phyloP scores from a whole-genome alignment of 2,797 vertebrate genomes.

The Hephaestus fuliginosus region DNA sequence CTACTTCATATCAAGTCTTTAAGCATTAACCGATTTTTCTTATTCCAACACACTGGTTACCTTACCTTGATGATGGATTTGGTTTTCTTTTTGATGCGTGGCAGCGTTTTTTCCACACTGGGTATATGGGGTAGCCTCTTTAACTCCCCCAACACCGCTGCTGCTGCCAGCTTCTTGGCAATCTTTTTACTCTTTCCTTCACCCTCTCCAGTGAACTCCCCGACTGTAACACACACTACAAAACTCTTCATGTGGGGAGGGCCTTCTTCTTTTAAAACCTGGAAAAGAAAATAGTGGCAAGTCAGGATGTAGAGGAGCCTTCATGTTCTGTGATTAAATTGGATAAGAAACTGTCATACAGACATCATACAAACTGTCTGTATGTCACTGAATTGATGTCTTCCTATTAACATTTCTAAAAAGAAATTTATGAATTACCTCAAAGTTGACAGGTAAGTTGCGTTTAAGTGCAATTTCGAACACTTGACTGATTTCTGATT shows the following conservation, averaged over 20 bases:
- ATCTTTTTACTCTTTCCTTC: conserved; percentile 99
- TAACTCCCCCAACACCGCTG: conserved; percentile 93
- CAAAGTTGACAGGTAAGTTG: conserved; percentile 98
- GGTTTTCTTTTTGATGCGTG: conserved; percentile 99
- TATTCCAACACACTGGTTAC: not conserved
- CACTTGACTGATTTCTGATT: conserved; percentile 99
- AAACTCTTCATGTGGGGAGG: conserved; percentile 99
- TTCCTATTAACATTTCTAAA: not conserved
- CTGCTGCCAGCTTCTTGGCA: conserved; percentile 98
- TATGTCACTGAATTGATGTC: not conserved
- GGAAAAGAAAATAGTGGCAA: conserved; percentile 31
- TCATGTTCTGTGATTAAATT: not conserved
- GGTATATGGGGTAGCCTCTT: conserved; percentile 94
- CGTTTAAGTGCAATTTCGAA: conserved; percentile 99
- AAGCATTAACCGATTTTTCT: not conserved
- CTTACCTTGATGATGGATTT: conserved; percentile 97
- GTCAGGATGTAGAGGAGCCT: not conserved
- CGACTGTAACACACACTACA: conserved; percentile 93
- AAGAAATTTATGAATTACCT: conserved; percentile 82
- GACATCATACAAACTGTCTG: not conserved
- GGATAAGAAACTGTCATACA: not conserved
- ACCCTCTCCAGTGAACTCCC: conserved; percentile 94
- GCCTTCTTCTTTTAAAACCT: conserved; percentile 97
- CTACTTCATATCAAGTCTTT: conserved; percentile 8
- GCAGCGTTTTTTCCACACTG: conserved; percentile 92